phyloP scores from a whole-genome alignment of 2,888 invertebrate species.

The Apamea monoglypha region DNA sequence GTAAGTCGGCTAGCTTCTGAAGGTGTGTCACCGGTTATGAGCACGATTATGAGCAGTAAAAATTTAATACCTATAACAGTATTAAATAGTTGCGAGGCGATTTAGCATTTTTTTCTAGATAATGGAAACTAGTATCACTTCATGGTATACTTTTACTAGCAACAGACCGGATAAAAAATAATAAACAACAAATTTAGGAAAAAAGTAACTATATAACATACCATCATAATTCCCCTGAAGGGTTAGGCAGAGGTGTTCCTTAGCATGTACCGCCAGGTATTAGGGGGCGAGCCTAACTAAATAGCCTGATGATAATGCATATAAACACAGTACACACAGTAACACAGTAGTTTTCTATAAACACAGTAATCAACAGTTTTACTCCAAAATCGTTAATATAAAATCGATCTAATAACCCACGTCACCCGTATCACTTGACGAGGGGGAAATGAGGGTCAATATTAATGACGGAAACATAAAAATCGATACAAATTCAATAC shows the following conservation, averaged over 20 bases:
- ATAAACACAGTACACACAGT: no score
- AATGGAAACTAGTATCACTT: not conserved
- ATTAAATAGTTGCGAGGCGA: constrained; percentile 19
- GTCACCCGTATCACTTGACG: constrained; percentile 36
- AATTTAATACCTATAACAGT: constrained; percentile 21
- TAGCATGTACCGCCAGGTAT: not conserved
- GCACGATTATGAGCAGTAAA: constrained; percentile 17
- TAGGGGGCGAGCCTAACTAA: not conserved
- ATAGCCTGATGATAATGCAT: not conserved
- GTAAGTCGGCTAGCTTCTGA: not conserved
- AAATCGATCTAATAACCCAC: constrained; percentile 26
- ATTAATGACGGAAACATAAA: constrained; percentile 33
- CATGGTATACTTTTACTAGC: not conserved
- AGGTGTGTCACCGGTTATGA: constrained; percentile 32
- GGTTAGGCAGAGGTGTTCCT: not conserved
- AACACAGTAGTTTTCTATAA: not conserved
- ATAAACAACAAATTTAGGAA: not conserved
- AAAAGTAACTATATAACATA: not conserved
- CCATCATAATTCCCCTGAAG: not conserved
- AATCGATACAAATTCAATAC: constrained; percentile 22
- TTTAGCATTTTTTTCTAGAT: not conserved
- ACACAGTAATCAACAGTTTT: constrained; percentile 1
- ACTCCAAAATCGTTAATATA: not conserved
- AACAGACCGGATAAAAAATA: not conserved
- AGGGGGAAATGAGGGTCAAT: constrained; percentile 24